A percentile compares a stretch with the other conserved stretches of the same genome.
Conservation (phyloP, 2,888 invertebrate species). For the Bombylius major region DNA sequence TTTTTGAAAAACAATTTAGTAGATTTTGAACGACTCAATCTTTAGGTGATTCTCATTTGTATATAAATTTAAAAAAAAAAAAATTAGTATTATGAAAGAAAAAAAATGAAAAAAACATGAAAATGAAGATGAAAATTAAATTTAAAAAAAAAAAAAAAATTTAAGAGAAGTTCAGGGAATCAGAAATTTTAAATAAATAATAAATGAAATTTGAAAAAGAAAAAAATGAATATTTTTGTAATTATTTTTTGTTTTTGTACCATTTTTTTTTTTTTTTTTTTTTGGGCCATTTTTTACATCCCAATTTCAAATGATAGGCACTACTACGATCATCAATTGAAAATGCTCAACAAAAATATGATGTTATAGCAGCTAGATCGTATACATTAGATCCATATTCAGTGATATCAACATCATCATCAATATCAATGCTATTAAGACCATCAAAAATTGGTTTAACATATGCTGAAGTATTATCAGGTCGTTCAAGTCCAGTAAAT, state of each 20-base stretch:
- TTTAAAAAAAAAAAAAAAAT: background rate
- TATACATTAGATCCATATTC: conserved; percentile 62
- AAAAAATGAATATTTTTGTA: conserved; percentile 1
- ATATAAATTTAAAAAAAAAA: background rate
- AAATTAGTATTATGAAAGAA: background rate
- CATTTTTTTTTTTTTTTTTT: no score
- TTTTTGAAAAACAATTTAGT: no score
- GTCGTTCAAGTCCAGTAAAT: conserved; percentile 38
- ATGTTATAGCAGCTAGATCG: conserved; percentile 57
- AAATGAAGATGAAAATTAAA: background rate
- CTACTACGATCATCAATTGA: conserved; percentile 49
- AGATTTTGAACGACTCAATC: no score
- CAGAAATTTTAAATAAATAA: background rate
- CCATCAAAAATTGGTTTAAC: conserved; percentile 35
- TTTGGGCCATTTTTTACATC: conserved; percentile 17
- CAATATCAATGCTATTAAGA: conserved; percentile 39
- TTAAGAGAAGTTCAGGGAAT: background rate
- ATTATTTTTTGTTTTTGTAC: background rate
- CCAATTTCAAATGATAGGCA: conserved; percentile 44
- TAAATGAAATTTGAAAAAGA: background rate
- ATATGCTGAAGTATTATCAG: conserved; percentile 61
- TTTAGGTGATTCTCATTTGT: background rate
- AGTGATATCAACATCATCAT: conserved; percentile 39
- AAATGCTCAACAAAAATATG: conserved; percentile 56
- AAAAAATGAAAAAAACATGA: background rate